Percentiles rank a stretch among this genome's conserved stretches.
phyloP scores from a whole-genome alignment of 2,797 vertebrate genomes.

The Enteromius afrohamiltoni region DNA sequence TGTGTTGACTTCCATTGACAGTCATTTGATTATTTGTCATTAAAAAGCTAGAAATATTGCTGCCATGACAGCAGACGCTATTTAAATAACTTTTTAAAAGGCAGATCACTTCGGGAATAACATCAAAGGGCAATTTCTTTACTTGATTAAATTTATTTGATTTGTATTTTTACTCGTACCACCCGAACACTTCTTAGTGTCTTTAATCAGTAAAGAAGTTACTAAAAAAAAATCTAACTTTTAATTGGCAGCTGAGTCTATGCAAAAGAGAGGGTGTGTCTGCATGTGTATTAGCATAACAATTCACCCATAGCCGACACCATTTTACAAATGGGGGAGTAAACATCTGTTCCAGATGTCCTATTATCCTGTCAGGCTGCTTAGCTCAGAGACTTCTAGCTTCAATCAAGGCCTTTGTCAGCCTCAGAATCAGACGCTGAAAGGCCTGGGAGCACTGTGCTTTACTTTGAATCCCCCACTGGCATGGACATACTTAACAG shows the following conservation, averaged over 20 bases:
- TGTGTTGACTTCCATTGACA: slow-evolving; percentile 73
- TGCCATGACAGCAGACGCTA: slow-evolving; percentile 49
- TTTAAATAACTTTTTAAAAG: slow-evolving; percentile 60
- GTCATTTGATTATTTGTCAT: slow-evolving; percentile 68
- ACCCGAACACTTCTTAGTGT: slow-evolving; percentile 31
- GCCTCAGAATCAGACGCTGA: slow-evolving; percentile 59
- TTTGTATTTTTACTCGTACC: slow-evolving; percentile 6
- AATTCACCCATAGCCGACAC: slow-evolving; percentile 63
- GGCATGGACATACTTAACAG: slow-evolving; percentile 60
- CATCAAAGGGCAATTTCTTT: slow-evolving; percentile 29
- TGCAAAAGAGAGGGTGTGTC: slow-evolving; percentile 66
- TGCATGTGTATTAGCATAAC: slow-evolving; percentile 63
- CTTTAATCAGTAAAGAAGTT: slow-evolving; percentile 54
- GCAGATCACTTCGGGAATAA: slow-evolving; percentile 40
- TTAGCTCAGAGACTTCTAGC: slow-evolving; percentile 60
- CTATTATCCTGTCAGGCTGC: slow-evolving; percentile 63
- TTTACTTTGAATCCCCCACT: slow-evolving; percentile 62
- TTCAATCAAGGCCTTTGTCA: slow-evolving; percentile 65
- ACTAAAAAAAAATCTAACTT: slow-evolving; percentile 55
- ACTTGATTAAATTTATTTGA: slow-evolving; percentile 33
- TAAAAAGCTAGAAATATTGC: slow-evolving; percentile 59
- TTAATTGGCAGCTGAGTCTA: slow-evolving; percentile 72
- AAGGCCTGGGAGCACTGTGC: slow-evolving; percentile 58
- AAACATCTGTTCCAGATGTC: slow-evolving; percentile 70
- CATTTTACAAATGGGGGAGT: slow-evolving; percentile 63